Percentiles rank a stretch among this genome's conserved stretches.
These are phyloP conservation scores for Drosophila engyochracea DNA, from an alignment of 2,888 invertebrate genomes.

Conservation along the genomic window DNA sequence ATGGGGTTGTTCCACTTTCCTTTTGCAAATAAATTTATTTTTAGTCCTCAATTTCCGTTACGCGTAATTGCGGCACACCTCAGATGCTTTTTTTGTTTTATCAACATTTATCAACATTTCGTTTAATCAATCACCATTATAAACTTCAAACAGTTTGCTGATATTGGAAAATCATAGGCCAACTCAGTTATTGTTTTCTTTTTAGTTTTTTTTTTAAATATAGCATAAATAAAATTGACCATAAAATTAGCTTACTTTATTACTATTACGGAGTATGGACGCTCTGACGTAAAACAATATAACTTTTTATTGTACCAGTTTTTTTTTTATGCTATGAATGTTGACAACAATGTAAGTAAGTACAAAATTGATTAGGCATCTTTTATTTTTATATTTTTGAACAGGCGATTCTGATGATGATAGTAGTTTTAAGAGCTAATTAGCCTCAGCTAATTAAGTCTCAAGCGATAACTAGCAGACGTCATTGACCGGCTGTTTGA, in stretches of 20 bases:
- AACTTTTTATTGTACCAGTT: neutral
- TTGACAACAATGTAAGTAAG: neutral
- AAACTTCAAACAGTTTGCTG: conserved; percentile 18
- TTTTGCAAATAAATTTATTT: conserved; percentile 59
- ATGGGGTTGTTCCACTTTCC: conserved; percentile 10
- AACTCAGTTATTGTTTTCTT: neutral
- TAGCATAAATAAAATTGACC: conserved; percentile 10
- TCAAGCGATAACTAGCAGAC: conserved; percentile 15
- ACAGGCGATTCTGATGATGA: conserved; percentile 4
- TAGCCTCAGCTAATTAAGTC: conserved; percentile 9
- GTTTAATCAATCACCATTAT: conserved; percentile 8
- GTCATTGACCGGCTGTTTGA: neutral
- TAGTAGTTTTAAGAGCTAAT: neutral
- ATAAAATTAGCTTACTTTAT: neutral
- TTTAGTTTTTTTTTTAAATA: neutral
- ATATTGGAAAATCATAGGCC: neutral
- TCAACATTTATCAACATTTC: neutral
- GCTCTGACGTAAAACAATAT: neutral
- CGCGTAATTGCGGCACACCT: conserved; percentile 31
- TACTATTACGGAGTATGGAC: neutral
- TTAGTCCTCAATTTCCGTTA: conserved; percentile 60
- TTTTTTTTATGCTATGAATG: neutral
- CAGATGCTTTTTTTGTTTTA: conserved; percentile 22
- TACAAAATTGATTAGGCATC: neutral
- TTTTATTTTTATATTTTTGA: neutral